Percentiles rank a stretch among this genome's conserved stretches.
These are phyloP conservation scores for Hippocampus comes DNA, from an alignment of 2,113 vertebrate genomes.

Conservation along the genomic window DNA sequence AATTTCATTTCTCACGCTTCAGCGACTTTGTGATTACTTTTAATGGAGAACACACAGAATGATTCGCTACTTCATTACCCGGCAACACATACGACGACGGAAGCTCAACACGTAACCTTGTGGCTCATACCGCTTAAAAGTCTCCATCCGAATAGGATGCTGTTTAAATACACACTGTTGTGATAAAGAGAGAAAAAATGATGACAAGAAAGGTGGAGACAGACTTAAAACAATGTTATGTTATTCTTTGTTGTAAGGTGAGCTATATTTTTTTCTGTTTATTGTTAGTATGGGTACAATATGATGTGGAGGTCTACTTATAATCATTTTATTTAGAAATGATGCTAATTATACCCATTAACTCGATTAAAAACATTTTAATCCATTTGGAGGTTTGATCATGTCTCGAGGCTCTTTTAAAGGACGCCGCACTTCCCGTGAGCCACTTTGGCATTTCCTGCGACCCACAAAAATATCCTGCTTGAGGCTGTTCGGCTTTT, in stretches of 20 bases:
- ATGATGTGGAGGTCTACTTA: no score
- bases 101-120: slow-evolving; percentile 33
- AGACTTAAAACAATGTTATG: no score
- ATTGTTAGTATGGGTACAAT: no score
- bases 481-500: slow-evolving; percentile 91
- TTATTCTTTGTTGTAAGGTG: no score
- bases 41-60: slow-evolving; percentile 70
- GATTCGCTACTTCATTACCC: slow-evolving; percentile 67
- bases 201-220: no score
- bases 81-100: slow-evolving; percentile 58
- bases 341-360: background rate
- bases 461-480: slow-evolving; percentile 75
- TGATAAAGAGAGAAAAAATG: background rate
- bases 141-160: slow-evolving; percentile 16
- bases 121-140: slow-evolving; percentile 41
- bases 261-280: no score
- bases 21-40: slow-evolving; percentile 67
- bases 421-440: slow-evolving; percentile 1
- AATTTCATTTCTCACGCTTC: slow-evolving; percentile 67
- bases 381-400: slow-evolving; percentile 1
- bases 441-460: slow-evolving; percentile 7
- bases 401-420: background rate
- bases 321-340: no score
- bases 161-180: slow-evolving; percentile 36
- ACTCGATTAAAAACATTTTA: background rate